These are phyloP conservation scores for Aplochiton taeniatus DNA, from an alignment of 2,797 vertebrate genomes.

Conservation along the genomic window DNA sequence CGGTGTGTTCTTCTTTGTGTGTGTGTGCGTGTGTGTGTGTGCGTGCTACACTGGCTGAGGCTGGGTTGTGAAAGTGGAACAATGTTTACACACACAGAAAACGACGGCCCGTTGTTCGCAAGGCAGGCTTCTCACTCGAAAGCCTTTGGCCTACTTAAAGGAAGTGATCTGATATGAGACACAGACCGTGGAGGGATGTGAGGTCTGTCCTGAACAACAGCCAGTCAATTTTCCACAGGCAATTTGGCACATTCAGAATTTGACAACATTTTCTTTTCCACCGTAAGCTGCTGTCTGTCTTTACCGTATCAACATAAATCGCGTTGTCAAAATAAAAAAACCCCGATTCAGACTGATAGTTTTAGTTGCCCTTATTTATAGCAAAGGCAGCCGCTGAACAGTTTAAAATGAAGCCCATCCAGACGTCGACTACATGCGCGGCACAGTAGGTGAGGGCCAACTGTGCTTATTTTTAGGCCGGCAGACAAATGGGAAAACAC, in stretches of 20 bases:
- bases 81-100: constrained; percentile 15
- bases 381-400: background rate
- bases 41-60: constrained; percentile 21
- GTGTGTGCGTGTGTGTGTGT: background rate
- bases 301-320: background rate
- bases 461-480: constrained; percentile 25
- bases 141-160: constrained; percentile 17
- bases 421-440: background rate
- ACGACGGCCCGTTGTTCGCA: constrained; percentile 5
- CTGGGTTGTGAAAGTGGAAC: constrained; percentile 1
- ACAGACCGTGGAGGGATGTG: background rate
- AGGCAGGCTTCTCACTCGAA: constrained; percentile 23
- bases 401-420: background rate
- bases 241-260: too few species aligned
- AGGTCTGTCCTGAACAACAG: too few species aligned
- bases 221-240: too few species aligned
- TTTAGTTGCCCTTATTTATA: too few species aligned
- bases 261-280: background rate
- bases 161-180: constrained; percentile 20
- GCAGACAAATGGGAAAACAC: constrained; percentile 26
- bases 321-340: background rate
- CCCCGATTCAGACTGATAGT: background rate
- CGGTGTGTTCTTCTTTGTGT: constrained; percentile 3
- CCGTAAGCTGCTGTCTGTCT: background rate
- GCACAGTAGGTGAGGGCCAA: constrained; percentile 10